Evolutionary conservation across 2,888 invertebrate genomes (phyloP).

Genomic region (Elegia similella): DNA sequence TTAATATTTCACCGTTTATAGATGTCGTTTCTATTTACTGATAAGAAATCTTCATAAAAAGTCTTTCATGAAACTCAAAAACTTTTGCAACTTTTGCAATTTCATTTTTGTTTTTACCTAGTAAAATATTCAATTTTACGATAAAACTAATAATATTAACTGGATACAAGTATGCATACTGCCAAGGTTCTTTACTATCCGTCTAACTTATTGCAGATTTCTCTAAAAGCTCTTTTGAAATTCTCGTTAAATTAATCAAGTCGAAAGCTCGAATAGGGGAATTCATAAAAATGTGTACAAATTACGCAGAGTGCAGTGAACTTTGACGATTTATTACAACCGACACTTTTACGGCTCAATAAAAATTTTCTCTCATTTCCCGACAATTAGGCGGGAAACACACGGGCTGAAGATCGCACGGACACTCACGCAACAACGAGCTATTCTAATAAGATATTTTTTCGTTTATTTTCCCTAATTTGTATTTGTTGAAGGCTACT

Average conservation of each 20-base stretch:
- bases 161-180: background rate
- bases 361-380: conserved; percentile 69
- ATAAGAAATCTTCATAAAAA: too few relatives aligned
- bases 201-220: background rate
- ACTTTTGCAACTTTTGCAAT: too few relatives aligned
- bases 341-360: conserved; percentile 61
- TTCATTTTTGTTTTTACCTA: too few relatives aligned
- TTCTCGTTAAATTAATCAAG: conserved; percentile 19
- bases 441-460: too few relatives aligned
- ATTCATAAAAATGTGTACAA: conserved; percentile 49
- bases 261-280: conserved; percentile 31
- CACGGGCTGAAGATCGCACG: conserved; percentile 18
- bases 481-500: too few relatives aligned
- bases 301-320: conserved; percentile 58
- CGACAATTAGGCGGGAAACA: conserved; percentile 51
- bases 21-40: too few relatives aligned
- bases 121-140: too few relatives aligned
- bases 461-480: too few relatives aligned
- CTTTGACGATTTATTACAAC: conserved; percentile 62
- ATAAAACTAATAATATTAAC: too few relatives aligned
- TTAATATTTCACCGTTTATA: too few relatives aligned
- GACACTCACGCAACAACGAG: too few relatives aligned
- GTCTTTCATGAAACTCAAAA: too few relatives aligned
- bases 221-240: background rate
- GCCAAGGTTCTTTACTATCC: background rate